Base-by-base conservation (phyloP, 2,113 vertebrate species). In the Numenius arquata region DNA sequence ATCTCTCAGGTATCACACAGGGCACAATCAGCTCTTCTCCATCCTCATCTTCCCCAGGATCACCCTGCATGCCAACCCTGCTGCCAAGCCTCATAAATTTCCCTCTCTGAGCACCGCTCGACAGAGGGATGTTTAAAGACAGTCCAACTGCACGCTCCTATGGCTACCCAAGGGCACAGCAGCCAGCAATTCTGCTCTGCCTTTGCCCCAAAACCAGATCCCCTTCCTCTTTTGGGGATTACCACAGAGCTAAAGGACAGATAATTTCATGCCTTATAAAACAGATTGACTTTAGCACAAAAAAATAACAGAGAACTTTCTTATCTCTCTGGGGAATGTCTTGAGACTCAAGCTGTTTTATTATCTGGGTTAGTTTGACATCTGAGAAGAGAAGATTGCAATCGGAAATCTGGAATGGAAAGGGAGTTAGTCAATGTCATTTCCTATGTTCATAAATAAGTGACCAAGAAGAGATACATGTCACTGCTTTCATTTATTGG, bases 71-170 rank as follows among this genome's bases (percentile, higher is more conserved):
- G 95, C 85, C 96, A 96, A 1, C 58, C 47, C 47, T 30, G 59
- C 68, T 95, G 95, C 90, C 92, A 97, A 95, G 67, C 67, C 88
- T 95, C 95, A 96, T 96, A 26, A 94, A 96, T 96, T 80, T 70
- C 92, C 59, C 63, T 48, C 85, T 65, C 65, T 2, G 20, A 79
- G 73, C 61, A 7, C 13, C 0, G 13, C 50, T 66, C 17, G 0
- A 1, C 0, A 0, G 73, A 96, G 36, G 61, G 45, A 14, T 73
- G 71, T 30, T 38, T 56, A 65, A 3, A 75, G 62, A 7, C 0
- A 0, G 52, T 26, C 84, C 89, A 41, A 34, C 27, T 25, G 52
- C 70, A 71, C 0, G 10, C 53, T 78, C 81, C 83, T 34, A 41
- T 3, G 11, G 78, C 82, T 92, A 86, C 72, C 75, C 94, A 94